Percentiles rank a stretch among this genome's conserved stretches.
phyloP scores from a whole-genome alignment of 2,888 invertebrate species.

The Uropetala carovei region DNA sequence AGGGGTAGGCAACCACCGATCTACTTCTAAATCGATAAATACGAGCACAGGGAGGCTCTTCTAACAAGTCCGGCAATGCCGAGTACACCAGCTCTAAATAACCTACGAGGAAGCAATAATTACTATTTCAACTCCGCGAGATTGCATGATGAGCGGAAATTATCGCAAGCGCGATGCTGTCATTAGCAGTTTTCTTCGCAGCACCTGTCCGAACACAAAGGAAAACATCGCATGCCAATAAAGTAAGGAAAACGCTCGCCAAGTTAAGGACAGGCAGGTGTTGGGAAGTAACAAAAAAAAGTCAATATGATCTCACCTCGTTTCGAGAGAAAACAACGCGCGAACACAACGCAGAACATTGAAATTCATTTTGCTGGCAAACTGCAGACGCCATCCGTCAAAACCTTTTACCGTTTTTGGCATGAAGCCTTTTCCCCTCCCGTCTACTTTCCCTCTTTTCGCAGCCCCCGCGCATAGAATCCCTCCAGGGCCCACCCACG shows the following conservation, averaged over 20 bases:
- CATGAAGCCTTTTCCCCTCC: conserved; percentile 33
- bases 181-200: not conserved
- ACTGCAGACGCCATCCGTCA: conserved; percentile 51
- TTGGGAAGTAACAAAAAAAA: not conserved
- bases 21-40: no score
- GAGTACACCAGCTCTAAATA: not conserved
- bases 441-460: not conserved
- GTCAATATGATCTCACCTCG: not conserved
- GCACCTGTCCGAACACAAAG: not conserved
- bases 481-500: conserved; percentile 31
- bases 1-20: no score
- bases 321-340: not conserved
- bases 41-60: no score
- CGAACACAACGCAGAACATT: not conserved
- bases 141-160: not conserved
- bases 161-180: not conserved
- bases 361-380: conserved; percentile 45
- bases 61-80: not conserved
- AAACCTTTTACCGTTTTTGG: conserved; percentile 39
- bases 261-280: not conserved
- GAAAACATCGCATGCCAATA: not conserved
- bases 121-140: not conserved
- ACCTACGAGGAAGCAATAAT: not conserved
- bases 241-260: not conserved
- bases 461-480: not conserved